These are phyloP conservation scores for Pectinophora gossypiella DNA, from an alignment of 1,140 invertebrate genomes.

Conservation along the genomic window DNA sequence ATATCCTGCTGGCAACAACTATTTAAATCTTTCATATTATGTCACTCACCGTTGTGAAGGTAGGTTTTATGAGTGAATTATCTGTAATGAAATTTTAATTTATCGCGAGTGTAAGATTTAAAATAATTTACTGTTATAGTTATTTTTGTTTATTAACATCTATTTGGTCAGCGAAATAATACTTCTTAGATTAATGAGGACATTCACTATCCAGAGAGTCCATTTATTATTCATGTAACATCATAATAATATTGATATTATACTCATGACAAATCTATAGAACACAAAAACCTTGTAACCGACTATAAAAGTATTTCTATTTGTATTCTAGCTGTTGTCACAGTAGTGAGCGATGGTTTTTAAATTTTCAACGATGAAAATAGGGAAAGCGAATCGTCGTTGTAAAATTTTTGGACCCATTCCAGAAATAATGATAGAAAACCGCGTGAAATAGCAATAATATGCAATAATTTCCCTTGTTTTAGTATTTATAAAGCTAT, in stretches of 20 bases:
- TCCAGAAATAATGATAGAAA: constrained; percentile 67
- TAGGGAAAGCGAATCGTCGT: constrained; percentile 70
- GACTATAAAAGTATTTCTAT: constrained; percentile 69
- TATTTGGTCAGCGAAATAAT: no score
- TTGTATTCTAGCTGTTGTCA: constrained; percentile 69
- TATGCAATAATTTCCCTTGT: constrained; percentile 26
- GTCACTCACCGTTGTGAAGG: no score
- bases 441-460: constrained; percentile 52
- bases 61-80: no score
- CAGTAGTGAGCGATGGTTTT: constrained; percentile 69
- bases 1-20: no score
- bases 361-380: constrained; percentile 73
- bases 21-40: no score
- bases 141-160: no score
- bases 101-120: no score
- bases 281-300: constrained; percentile 55
- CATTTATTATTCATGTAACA: neutral
- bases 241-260: neutral
- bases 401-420: constrained; percentile 61
- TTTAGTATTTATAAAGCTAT: constrained; percentile 9
- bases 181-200: no score
- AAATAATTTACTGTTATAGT: no score
- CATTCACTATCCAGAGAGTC: neutral
- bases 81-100: no score
- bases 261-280: neutral